Conservation (phyloP, 30 jellyfish, hydroid and myxozoan genomes). For the Clytia hemisphaerica region DNA sequence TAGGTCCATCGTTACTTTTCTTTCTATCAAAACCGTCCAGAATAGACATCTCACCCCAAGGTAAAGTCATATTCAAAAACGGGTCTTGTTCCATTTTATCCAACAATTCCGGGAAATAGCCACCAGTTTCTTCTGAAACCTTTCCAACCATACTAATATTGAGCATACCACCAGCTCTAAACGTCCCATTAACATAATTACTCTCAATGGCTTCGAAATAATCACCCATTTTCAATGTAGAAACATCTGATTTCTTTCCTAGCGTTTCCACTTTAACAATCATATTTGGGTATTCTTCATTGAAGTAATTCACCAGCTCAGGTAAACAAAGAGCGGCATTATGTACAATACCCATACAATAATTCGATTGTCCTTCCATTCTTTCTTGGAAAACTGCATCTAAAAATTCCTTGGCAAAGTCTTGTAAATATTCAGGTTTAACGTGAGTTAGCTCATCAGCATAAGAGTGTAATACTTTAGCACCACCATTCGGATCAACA, state of each 20-base stretch:
- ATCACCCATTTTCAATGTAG: constrained; percentile 56
- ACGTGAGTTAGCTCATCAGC: constrained; percentile 82
- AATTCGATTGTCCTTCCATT: constrained; percentile 64
- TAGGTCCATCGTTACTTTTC: constrained; percentile 92
- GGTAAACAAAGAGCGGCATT: constrained; percentile 81
- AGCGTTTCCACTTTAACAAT: constrained; percentile 81
- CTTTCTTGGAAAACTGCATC: constrained; percentile 54
- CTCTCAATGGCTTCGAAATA: constrained; percentile 58
- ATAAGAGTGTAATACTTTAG: constrained; percentile 82
- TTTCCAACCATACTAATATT: constrained; percentile 93
- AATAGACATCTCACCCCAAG: constrained; percentile 88
- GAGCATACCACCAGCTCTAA: constrained; percentile 77
- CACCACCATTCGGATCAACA: constrained; percentile 93
- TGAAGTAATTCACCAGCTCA: constrained; percentile 74
- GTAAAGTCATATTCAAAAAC: constrained; percentile 70
- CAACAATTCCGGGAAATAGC: constrained; percentile 71
- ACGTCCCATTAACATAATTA: constrained; percentile 76
- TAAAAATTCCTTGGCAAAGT: constrained; percentile 79
- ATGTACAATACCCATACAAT: constrained; percentile 92
- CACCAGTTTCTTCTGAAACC: constrained; percentile 93
- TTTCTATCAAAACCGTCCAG: constrained; percentile 56
- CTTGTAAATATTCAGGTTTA: constrained; percentile 77
- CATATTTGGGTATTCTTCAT: constrained; percentile 47
- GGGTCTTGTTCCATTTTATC: constrained; percentile 82
- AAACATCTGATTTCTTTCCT: constrained; percentile 79